A percentile compares a stretch with the other conserved stretches of the same genome.
Conservation (phyloP, 2,888 invertebrate genomes). For the Pristionchus entomophagus region DNA sequence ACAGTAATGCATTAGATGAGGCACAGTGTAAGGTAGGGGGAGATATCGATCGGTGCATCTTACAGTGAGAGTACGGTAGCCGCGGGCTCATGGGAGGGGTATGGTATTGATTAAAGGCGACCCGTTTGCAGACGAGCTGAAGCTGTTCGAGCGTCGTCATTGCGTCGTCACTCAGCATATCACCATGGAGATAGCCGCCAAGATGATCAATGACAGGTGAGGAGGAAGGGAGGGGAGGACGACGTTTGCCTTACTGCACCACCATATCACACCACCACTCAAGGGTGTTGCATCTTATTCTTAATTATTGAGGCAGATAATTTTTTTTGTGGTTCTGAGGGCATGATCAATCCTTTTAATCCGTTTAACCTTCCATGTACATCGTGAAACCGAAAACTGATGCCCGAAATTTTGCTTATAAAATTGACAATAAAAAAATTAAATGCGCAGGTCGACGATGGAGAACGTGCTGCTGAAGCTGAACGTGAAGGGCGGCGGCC, state of each 20-base stretch:
- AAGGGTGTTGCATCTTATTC: too few species aligned
- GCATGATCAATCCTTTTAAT: too few species aligned
- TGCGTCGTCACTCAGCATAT: conserved; percentile 28
- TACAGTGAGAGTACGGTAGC: too few species aligned
- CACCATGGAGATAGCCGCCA: conserved; percentile 28
- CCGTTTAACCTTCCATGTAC: too few species aligned
- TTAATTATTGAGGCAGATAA: too few species aligned
- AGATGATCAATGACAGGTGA: neutral
- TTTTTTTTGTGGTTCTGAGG: too few species aligned
- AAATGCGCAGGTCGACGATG: neutral
- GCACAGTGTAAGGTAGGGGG: too few species aligned
- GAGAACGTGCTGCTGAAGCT: conserved; percentile 45
- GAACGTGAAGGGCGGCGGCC: conserved; percentile 44
- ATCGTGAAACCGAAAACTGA: neutral
- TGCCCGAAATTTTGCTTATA: neutral
- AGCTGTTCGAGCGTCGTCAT: conserved; percentile 39
- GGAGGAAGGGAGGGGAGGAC: neutral
- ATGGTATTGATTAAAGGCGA: neutral
- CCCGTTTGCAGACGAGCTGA: conserved; percentile 36
- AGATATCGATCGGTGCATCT: too few species aligned
- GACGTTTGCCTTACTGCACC: too few species aligned
- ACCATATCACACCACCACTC: too few species aligned
- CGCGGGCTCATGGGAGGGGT: too few species aligned
- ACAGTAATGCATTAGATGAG: too few species aligned
- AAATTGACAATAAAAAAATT: neutral